These are phyloP conservation scores for Dreissena polymorpha DNA, from an alignment of 1,140 invertebrate species.

Conservation along the genomic window DNA sequence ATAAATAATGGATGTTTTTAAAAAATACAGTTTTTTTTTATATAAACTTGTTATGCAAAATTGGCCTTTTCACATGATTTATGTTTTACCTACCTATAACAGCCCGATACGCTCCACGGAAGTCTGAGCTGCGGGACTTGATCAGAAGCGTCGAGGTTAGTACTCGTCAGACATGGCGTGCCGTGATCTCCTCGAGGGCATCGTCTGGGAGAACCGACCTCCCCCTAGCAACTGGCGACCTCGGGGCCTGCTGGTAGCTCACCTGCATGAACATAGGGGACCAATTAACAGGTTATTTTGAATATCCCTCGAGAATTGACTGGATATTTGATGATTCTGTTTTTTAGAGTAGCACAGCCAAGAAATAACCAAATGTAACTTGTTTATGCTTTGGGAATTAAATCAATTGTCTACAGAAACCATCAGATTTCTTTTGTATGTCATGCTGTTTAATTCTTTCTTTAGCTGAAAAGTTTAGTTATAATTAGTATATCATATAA, in stretches of 20 bases:
- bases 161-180: conserved; percentile 76
- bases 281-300: conserved; percentile 83
- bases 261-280: conserved; percentile 93
- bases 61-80: too few relatives aligned
- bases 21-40: neutral
- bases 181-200: conserved; percentile 70
- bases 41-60: too few relatives aligned
- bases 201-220: conserved; percentile 70
- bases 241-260: conserved; percentile 86
- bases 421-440: too few relatives aligned
- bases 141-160: conserved; percentile 86
- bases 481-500: too few relatives aligned
- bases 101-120: conserved; percentile 83
- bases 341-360: too few relatives aligned
- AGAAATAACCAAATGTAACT: too few relatives aligned
- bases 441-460: too few relatives aligned
- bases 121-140: conserved; percentile 87
- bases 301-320: too few relatives aligned
- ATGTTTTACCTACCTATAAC: conserved; percentile 17
- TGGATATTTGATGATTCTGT: too few relatives aligned
- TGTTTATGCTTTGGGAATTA: too few relatives aligned
- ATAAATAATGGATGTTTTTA: conserved; percentile 83
- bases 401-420: too few relatives aligned
- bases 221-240: conserved; percentile 83
- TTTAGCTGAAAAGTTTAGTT: too few relatives aligned